Conservation (phyloP, 2,797 vertebrate species). For the Myioborus melanocephalus region DNA sequence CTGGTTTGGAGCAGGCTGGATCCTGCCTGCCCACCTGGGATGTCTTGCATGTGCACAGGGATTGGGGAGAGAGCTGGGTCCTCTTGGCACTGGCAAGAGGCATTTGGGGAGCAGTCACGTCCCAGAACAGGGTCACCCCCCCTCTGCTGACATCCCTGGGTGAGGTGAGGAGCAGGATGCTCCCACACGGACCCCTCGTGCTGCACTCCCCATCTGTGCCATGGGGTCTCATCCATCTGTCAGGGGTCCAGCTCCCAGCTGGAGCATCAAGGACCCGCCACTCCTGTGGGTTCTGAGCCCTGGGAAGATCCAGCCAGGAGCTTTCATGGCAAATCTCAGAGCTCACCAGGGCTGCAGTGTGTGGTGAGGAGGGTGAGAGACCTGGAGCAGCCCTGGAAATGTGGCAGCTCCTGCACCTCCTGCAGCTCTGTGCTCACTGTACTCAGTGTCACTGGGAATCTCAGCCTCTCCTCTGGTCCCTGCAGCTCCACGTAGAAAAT, state of each 20-base stretch:
- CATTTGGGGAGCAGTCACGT: accelerated
- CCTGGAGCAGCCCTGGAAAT: not conserved
- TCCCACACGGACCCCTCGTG: accelerated
- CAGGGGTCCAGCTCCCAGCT: not conserved
- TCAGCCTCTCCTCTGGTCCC: not conserved
- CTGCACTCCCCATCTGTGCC: accelerated
- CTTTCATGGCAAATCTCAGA: not conserved
- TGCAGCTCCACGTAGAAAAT: not conserved
- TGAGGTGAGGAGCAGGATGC: not conserved
- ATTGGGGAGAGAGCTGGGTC: accelerated
- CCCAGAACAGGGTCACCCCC: not conserved
- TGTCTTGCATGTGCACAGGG: accelerated
- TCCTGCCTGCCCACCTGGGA: not conserved
- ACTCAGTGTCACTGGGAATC: not conserved
- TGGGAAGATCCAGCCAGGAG: accelerated
- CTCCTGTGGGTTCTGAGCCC: accelerated
- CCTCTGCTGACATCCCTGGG: not conserved
- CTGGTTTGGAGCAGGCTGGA: not conserved
- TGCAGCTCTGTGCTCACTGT: accelerated
- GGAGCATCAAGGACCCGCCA: accelerated
- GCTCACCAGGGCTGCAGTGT: accelerated
- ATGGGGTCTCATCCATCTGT: not conserved
- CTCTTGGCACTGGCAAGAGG: not conserved
- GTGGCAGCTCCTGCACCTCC: not conserved
- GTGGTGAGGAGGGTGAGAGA: not conserved